Percentiles rank a stretch among this genome's conserved stretches.
Evolutionary conservation across 2,888 invertebrate species (phyloP).

Genomic region (Lutraria lutraria): DNA sequence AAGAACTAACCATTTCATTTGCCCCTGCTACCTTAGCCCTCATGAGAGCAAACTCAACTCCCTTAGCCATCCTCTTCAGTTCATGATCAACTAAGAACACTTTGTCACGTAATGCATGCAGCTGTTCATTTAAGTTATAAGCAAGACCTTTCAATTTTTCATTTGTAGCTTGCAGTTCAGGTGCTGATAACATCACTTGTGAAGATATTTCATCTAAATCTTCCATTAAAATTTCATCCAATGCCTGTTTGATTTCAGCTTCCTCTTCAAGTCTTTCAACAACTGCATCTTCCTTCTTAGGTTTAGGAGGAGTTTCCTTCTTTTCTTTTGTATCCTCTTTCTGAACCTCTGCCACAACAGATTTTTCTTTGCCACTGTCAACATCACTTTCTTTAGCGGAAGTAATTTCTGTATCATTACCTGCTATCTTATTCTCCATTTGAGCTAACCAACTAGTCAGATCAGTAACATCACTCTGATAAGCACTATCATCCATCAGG

Average conservation of each 20-base stretch:
- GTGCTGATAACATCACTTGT: conserved; percentile 47
- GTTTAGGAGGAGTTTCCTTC: neutral
- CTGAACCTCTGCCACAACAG: conserved; percentile 34
- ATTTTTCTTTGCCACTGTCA: conserved; percentile 46
- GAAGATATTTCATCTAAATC: conserved; percentile 27
- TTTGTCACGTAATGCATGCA: conserved; percentile 71
- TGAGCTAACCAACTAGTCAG: conserved; percentile 59
- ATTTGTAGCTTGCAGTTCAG: conserved; percentile 67
- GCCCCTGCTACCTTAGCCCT: conserved; percentile 69
- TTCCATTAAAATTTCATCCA: conserved; percentile 55
- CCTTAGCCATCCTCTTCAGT: conserved; percentile 76
- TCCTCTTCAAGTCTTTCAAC: conserved; percentile 62
- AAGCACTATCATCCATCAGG: conserved; percentile 69
- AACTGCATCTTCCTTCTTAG: conserved; percentile 49
- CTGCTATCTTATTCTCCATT: conserved; percentile 69
- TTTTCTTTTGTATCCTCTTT: conserved; percentile 29
- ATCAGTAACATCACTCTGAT: conserved; percentile 70
- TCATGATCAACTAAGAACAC: conserved; percentile 74
- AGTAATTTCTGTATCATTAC: conserved; percentile 34
- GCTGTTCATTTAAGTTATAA: conserved; percentile 73
- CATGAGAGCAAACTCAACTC: conserved; percentile 75
- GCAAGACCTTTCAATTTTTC: conserved; percentile 71
- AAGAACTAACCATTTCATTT: conserved; percentile 74
- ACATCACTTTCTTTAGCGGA: conserved; percentile 43
- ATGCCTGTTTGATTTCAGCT: conserved; percentile 60